phyloP scores from a whole-genome alignment of 2,888 invertebrate genomes.

The Agelastica alni region DNA sequence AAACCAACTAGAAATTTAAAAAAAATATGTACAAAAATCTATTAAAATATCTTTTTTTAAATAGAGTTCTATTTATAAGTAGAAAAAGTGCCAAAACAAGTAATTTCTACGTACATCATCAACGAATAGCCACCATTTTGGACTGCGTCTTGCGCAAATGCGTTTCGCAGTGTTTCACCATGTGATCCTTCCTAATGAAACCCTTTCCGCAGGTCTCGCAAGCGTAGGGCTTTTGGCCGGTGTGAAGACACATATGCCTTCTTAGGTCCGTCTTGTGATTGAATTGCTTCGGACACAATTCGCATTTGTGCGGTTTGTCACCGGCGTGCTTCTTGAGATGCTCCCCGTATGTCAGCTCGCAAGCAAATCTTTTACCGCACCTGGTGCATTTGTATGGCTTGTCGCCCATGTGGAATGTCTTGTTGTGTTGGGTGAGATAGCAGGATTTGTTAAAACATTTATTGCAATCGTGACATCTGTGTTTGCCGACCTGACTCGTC shows the following conservation, averaged over 20 bases:
- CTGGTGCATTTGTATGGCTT: conserved; percentile 83
- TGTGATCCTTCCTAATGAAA: conserved; percentile 88
- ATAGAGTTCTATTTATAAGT: conserved; percentile 43
- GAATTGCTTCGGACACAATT: conserved; percentile 83
- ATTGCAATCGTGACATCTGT: conserved; percentile 81
- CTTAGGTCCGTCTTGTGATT: conserved; percentile 89
- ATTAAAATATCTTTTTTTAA: conserved; percentile 40
- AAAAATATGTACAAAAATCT: conserved; percentile 45
- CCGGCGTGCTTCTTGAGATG: conserved; percentile 79
- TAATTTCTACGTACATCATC: no score
- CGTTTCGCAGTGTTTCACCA: conserved; percentile 84
- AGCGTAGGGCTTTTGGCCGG: conserved; percentile 81
- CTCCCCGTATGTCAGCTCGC: conserved; percentile 70
- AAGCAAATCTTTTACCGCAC: conserved; percentile 83
- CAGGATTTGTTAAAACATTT: conserved; percentile 85
- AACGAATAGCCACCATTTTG: conserved; percentile 41
- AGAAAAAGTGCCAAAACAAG: conserved; percentile 38
- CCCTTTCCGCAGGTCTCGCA: conserved; percentile 85
- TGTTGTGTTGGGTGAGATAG: conserved; percentile 89
- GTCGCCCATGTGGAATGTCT: conserved; percentile 84
- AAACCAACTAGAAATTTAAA: no score
- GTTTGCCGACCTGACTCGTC: conserved; percentile 47
- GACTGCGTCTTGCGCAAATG: conserved; percentile 67
- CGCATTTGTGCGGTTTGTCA: conserved; percentile 86
- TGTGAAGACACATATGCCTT: conserved; percentile 84